A percentile compares a stretch with the other conserved stretches of the same genome.
Evolutionary conservation across 2,888 invertebrate genomes (phyloP).

Genomic region (Platerodrilus igneus): DNA sequence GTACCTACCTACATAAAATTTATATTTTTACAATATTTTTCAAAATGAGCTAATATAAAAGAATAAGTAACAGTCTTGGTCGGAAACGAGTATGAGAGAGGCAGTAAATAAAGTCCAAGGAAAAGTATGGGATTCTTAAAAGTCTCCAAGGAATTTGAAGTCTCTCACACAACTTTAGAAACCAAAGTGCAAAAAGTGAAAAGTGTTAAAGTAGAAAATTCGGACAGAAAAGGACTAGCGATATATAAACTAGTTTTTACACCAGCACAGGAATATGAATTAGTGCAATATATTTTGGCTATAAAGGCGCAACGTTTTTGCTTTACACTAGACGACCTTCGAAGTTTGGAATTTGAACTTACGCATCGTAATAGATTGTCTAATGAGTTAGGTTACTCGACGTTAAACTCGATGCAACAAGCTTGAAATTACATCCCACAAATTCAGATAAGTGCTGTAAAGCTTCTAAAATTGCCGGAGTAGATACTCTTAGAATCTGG

Average conservation of each 20-base stretch:
- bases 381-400: too few relatives aligned
- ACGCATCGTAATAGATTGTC: background rate
- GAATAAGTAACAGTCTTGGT: constrained; percentile 1
- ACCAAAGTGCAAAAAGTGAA: background rate
- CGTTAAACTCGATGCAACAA: too few relatives aligned
- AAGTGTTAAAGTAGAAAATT: background rate
- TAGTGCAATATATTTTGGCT: constrained; percentile 6
- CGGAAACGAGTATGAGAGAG: constrained; percentile 4
- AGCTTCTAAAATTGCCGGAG: too few relatives aligned
- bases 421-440: too few relatives aligned
- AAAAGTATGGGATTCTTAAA: too few relatives aligned
- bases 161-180: constrained; percentile 4
- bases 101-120: constrained; percentile 5
- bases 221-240: background rate
- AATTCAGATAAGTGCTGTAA: too few relatives aligned
- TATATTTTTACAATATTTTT: background rate
- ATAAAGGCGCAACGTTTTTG: constrained; percentile 5
- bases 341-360: constrained; percentile 10
- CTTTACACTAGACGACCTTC: too few relatives aligned
- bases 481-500: too few relatives aligned
- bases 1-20: too few relatives aligned
- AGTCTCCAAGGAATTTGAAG: constrained; percentile 3
- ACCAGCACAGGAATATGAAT: constrained; percentile 5
- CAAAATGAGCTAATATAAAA: too few relatives aligned
- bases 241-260: constrained; percentile 1